Conservation (phyloP, 2,113 vertebrate genomes). For the Mirza zaza region DNA sequence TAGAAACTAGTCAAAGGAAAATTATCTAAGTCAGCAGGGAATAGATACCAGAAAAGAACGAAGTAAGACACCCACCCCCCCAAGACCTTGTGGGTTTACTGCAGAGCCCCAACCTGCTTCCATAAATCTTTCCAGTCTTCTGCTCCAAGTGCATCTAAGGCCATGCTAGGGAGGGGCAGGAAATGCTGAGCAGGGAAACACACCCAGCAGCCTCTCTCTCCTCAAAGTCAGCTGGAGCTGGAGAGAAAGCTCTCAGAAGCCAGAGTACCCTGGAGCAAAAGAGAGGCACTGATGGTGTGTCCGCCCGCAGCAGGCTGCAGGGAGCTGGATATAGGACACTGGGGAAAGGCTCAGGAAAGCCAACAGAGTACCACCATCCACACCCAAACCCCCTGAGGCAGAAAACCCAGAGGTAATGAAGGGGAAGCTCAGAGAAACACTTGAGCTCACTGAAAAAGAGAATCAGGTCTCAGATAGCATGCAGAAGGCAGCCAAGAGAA, state of each 20-base stretch:
- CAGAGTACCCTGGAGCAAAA: background rate
- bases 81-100: background rate
- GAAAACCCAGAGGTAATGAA: background rate
- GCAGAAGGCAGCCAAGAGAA: background rate
- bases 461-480: no score
- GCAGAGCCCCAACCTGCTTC: background rate
- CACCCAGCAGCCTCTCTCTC: background rate
- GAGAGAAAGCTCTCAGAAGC: background rate
- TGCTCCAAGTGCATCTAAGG: background rate
- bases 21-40: background rate
- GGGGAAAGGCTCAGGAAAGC: background rate
- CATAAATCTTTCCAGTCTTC: background rate
- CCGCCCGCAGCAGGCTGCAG: background rate
- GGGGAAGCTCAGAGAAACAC: background rate
- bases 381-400: fast-evolving
- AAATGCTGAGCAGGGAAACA: no score
- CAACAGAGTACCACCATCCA: fast-evolving
- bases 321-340: background rate
- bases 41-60: background rate
- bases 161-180: background rate
- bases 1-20: background rate
- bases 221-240: background rate
- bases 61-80: background rate
- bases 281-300: no score
- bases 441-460: background rate